These are phyloP conservation scores for Drosophila multiciliata DNA, from an alignment of 2,888 invertebrate genomes.

Conservation along the genomic window DNA sequence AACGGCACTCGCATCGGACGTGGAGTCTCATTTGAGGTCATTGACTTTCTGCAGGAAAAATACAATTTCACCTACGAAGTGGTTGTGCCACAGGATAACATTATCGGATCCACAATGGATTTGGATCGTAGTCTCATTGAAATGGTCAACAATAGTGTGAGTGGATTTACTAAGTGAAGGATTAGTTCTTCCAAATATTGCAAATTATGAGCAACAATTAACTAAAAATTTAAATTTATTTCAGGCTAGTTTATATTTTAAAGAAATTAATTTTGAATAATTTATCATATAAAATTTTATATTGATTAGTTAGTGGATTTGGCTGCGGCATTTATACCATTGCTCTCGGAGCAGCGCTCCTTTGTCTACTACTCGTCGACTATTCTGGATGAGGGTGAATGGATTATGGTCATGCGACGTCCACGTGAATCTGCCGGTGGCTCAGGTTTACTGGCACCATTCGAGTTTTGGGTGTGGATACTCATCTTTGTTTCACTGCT, in stretches of 20 bases:
- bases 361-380: slow-evolving; percentile 87
- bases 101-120: slow-evolving; percentile 86
- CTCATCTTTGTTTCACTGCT: slow-evolving; percentile 90
- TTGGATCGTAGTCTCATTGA: slow-evolving; percentile 88
- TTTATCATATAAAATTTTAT: neutral
- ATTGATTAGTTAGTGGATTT: slow-evolving; percentile 88
- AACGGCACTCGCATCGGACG: slow-evolving; percentile 87
- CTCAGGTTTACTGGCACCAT: slow-evolving; percentile 93
- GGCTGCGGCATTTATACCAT: slow-evolving; percentile 91
- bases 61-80: slow-evolving; percentile 91
- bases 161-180: slow-evolving; percentile 18
- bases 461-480: slow-evolving; percentile 90
- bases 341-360: slow-evolving; percentile 87
- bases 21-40: slow-evolving; percentile 90
- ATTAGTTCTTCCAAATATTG: neutral
- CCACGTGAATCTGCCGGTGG: slow-evolving; percentile 93
- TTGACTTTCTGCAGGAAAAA: slow-evolving; percentile 89
- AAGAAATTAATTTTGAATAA: too few relatives aligned
- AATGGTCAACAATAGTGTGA: slow-evolving; percentile 86
- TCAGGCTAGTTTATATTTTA: neutral
- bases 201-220: neutral
- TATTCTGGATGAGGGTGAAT: slow-evolving; percentile 89
- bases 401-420: slow-evolving; percentile 92
- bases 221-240: neutral
- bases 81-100: slow-evolving; percentile 87